A percentile compares a stretch with the other conserved stretches of the same genome.
Evolutionary conservation across 2,888 invertebrate species (phyloP).

Genomic region (Galerucella calmariensis): DNA sequence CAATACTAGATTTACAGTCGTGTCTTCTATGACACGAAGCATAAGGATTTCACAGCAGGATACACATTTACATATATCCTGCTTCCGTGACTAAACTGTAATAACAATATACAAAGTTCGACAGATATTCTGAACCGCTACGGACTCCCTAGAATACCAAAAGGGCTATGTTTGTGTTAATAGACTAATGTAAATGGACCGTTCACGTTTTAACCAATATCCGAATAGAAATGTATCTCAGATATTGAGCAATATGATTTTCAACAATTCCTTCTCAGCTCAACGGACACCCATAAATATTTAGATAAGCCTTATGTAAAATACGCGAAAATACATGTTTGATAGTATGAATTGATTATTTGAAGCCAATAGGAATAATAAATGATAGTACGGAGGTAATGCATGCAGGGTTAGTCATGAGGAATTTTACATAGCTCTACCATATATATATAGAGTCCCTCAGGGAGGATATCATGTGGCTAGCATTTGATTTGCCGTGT

Average conservation of each 20-base stretch:
- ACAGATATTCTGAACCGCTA: conserved; percentile 26
- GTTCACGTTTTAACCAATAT: conserved; percentile 29
- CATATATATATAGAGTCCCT: too few relatives aligned
- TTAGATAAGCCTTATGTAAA: conserved; percentile 8
- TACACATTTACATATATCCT: conserved; percentile 37
- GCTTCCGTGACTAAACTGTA: conserved; percentile 36
- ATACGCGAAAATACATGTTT: background rate
- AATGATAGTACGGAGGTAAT: background rate
- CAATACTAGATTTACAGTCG: conserved; percentile 29
- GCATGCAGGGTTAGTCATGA: too few relatives aligned
- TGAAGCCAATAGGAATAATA: background rate
- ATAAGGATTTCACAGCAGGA: conserved; percentile 36
- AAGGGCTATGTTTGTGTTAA: conserved; percentile 31
- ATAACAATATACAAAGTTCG: conserved; percentile 37
- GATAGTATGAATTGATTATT: background rate
- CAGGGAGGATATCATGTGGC: too few relatives aligned
- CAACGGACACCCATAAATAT: conserved; percentile 11
- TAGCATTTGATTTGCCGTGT: too few relatives aligned
- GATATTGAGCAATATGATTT: conserved; percentile 13
- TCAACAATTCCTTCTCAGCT: conserved; percentile 8
- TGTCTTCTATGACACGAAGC: conserved; percentile 26
- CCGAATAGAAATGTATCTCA: conserved; percentile 15
- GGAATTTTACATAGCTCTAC: too few relatives aligned
- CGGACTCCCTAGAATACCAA: conserved; percentile 25
- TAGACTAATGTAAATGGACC: conserved; percentile 28